These are phyloP conservation scores for Falco naumanni DNA, from an alignment of 2,797 vertebrate genomes.

Conservation along the genomic window DNA sequence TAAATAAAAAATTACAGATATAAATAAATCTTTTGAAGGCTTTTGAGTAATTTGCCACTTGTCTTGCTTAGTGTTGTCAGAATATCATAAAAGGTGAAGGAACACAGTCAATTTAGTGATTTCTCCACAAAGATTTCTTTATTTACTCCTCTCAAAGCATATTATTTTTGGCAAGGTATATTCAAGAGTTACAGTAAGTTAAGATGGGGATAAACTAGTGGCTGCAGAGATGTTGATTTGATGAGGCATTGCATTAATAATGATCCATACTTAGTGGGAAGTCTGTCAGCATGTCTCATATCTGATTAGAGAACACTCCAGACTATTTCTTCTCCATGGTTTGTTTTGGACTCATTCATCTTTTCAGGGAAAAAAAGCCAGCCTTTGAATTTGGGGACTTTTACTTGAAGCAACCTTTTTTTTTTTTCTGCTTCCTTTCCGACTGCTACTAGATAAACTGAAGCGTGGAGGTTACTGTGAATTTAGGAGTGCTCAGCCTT, in stretches of 20 bases:
- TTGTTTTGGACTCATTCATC: accelerated
- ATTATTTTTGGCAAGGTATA: neutral
- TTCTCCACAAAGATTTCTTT: neutral
- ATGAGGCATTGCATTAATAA: neutral
- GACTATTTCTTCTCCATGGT: neutral
- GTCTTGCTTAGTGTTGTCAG: neutral
- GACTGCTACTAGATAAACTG: neutral
- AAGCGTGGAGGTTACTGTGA: neutral
- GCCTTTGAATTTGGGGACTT: neutral
- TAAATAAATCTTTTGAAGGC: neutral
- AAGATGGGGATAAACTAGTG: neutral
- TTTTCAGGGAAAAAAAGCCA: neutral
- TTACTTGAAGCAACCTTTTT: neutral
- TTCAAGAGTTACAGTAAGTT: neutral
- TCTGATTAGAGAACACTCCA: neutral
- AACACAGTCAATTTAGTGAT: neutral
- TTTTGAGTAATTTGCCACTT: neutral
- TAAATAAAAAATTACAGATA: too few relatives aligned
- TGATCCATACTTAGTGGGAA: neutral
- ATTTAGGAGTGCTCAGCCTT: neutral
- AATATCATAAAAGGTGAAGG: neutral
- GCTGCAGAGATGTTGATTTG: neutral
- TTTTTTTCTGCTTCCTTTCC: neutral
- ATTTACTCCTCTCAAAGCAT: neutral
- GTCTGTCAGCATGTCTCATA: neutral